Evolutionary conservation across 2,888 invertebrate species (phyloP).

Genomic region (Oligia fasciuncula): DNA sequence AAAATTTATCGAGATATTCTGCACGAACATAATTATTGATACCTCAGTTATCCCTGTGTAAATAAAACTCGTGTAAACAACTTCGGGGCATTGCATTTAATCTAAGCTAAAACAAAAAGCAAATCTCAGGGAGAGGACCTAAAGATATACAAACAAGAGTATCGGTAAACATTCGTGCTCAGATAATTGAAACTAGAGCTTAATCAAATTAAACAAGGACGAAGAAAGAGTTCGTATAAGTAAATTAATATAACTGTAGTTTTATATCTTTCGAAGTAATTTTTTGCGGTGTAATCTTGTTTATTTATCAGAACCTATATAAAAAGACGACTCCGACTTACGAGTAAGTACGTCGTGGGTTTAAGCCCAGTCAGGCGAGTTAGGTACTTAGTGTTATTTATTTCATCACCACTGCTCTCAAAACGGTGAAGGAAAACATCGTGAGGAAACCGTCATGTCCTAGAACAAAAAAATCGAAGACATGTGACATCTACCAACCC

Average conservation of each 20-base stretch:
- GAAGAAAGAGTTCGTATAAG: neutral
- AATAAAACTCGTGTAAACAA: conserved; percentile 37
- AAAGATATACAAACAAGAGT: conserved; percentile 46
- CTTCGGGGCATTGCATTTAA: conserved; percentile 26
- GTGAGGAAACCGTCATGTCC: too few species aligned
- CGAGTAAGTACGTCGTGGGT: neutral
- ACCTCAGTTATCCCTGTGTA: conserved; percentile 22
- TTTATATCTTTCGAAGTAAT: conserved; percentile 3
- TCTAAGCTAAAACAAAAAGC: conserved; percentile 41
- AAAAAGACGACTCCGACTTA: neutral
- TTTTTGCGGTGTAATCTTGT: neutral
- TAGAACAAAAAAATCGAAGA: neutral
- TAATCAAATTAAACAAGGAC: neutral
- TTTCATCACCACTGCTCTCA: too few species aligned
- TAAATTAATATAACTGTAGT: conserved; percentile 14
- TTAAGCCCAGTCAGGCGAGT: neutral
- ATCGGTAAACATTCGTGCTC: conserved; percentile 37
- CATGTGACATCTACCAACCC: neutral
- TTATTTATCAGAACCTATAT: neutral
- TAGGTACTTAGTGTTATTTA: too few species aligned
- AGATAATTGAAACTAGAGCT: conserved; percentile 38
- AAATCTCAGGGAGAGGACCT: conserved; percentile 20
- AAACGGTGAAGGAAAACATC: too few species aligned
- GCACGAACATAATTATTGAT: conserved; percentile 10
- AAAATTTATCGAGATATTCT: conserved; percentile 13